phyloP scores from a whole-genome alignment of 1,140 invertebrate genomes.

The Contarinia nasturtii region DNA sequence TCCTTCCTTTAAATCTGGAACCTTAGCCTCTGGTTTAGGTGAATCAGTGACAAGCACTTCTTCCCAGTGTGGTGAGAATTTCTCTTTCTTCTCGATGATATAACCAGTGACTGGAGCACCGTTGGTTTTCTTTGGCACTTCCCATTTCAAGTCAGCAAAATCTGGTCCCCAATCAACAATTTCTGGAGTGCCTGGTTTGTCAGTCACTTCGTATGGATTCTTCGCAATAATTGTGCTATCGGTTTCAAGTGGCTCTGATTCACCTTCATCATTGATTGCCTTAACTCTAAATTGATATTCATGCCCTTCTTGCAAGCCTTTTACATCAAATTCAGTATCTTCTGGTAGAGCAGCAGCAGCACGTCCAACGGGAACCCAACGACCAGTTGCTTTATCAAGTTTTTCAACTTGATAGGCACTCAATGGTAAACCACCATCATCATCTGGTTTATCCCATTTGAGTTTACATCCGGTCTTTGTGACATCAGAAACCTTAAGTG shows the following conservation, averaged over 20 bases:
- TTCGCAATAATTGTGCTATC: conserved; percentile 40
- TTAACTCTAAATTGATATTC: conserved; percentile 94
- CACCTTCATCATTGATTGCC: conserved; percentile 95
- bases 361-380: conserved; percentile 82
- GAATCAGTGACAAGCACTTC: conserved; percentile 64
- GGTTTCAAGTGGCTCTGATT: conserved; percentile 85
- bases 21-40: conserved; percentile 60
- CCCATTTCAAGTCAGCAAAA: conserved; percentile 84
- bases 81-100: conserved; percentile 92
- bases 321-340: conserved; percentile 77
- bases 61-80: conserved; percentile 72
- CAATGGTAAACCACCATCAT: conserved; percentile 93
- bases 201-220: conserved; percentile 47
- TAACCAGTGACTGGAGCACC: conserved; percentile 92
- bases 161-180: conserved; percentile 88
- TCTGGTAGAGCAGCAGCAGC: conserved; percentile 27
- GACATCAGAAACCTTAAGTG: conserved; percentile 80
- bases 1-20: conserved; percentile 76
- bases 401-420: conserved; percentile 95
- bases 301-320: conserved; percentile 80
- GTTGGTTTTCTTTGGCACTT: conserved; percentile 69
- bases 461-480: conserved; percentile 76
- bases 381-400: conserved; percentile 77
- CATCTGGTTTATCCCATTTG: conserved; percentile 92
- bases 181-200: conserved; percentile 73